phyloP scores from a whole-genome alignment of 2,888 invertebrate species.

The Thalpophila matura region DNA sequence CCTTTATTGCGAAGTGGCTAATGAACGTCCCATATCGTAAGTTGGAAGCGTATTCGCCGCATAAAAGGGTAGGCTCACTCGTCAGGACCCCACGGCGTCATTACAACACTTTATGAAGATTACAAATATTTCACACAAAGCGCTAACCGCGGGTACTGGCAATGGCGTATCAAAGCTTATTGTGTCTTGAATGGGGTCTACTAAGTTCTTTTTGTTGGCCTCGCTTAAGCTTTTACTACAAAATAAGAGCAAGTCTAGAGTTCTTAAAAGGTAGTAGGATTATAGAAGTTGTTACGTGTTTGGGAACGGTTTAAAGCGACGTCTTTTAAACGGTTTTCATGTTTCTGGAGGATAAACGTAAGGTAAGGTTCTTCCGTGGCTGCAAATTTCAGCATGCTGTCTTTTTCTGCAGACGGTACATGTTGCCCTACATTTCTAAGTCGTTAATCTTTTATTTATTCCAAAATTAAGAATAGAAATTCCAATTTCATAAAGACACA shows the following conservation, averaged over 20 bases:
- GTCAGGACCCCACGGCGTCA: conserved; percentile 52
- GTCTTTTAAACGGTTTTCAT: conserved; percentile 40
- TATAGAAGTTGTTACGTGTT: conserved; percentile 47
- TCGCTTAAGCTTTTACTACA: no score
- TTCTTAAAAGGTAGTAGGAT: conserved; percentile 28
- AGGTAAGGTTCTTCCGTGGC: not conserved
- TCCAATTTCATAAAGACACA: not conserved
- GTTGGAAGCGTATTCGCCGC: conserved; percentile 50
- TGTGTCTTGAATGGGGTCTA: conserved; percentile 53
- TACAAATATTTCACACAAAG: conserved; percentile 64
- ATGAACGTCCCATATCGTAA: conserved; percentile 60
- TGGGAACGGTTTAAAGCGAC: conserved; percentile 38
- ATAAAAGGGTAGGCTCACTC: conserved; percentile 58
- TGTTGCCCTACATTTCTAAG: no score
- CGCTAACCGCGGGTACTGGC: conserved; percentile 40
- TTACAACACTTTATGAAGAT: conserved; percentile 64
- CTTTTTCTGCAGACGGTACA: not conserved
- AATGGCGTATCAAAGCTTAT: conserved; percentile 55
- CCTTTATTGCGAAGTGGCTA: conserved; percentile 52
- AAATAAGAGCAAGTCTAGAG: no score
- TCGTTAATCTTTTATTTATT: not conserved
- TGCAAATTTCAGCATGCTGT: not conserved
- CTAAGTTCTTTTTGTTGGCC: conserved; percentile 48
- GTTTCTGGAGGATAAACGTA: conserved; percentile 14
- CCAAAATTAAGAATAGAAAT: not conserved